A percentile compares a stretch with the other conserved stretches of the same genome.
These are phyloP conservation scores for Falco novaeseelandiae DNA, from an alignment of 2,797 vertebrate genomes.

Conservation along the genomic window DNA sequence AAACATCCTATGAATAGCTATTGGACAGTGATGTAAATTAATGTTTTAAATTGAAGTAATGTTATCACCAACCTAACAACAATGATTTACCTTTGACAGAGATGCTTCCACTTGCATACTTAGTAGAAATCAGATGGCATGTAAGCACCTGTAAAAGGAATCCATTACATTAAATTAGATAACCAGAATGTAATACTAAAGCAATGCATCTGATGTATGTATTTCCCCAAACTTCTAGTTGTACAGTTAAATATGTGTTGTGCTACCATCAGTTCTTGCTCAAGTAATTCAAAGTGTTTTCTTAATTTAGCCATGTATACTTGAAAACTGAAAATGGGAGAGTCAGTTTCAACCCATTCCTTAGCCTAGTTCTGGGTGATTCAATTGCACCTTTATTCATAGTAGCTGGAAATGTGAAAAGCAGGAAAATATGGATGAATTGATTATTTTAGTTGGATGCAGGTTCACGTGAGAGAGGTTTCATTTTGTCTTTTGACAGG, in stretches of 20 bases:
- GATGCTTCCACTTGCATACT: not conserved
- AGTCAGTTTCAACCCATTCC: not conserved
- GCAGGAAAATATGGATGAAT: not conserved
- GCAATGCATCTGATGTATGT: not conserved
- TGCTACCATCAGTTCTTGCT: not conserved
- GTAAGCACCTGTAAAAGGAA: not conserved
- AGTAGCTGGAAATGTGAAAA: not conserved
- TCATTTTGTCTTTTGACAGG: not conserved
- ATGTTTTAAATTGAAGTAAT: not conserved
- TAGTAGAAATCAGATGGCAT: not conserved
- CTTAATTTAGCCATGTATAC: not conserved
- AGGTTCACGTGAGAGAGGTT: not conserved
- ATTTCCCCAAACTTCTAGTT: not conserved
- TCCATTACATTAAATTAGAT: not conserved
- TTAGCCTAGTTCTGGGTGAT: not conserved
- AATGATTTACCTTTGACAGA: not conserved
- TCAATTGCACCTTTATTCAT: not conserved
- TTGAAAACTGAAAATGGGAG: not conserved
- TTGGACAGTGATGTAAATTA: not conserved
- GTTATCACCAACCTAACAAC: not conserved
- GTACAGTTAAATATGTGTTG: not conserved
- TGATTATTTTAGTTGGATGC: not conserved
- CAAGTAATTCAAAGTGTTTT: not conserved
- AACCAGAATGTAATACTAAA: not conserved
- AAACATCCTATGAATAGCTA: not conserved